Conservation (phyloP, 2,797 vertebrate species). For the Hyperoplus immaculatus region DNA sequence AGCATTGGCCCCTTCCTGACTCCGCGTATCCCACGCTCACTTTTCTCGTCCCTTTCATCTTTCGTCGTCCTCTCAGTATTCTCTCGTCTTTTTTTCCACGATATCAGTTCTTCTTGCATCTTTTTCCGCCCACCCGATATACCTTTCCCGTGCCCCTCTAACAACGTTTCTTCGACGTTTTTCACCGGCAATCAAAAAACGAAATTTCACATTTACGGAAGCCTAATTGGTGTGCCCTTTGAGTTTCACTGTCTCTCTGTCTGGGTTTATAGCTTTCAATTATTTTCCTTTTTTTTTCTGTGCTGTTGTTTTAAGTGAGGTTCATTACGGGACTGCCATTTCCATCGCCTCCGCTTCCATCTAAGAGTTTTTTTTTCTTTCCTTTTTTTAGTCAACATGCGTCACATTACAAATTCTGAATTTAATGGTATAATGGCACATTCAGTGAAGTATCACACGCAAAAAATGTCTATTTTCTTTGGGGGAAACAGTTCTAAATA, state of each 20-base stretch:
- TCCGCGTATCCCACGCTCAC: conserved; percentile 22
- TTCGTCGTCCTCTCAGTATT: conserved; percentile 35
- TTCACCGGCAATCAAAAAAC: conserved; percentile 46
- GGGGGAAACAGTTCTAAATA: not conserved
- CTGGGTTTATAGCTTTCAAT: conserved; percentile 51
- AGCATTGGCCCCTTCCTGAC: conserved; percentile 6
- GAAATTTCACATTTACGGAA: conserved; percentile 48
- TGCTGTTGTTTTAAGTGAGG: conserved; percentile 44
- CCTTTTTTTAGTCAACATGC: conserved; percentile 24
- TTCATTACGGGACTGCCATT: conserved; percentile 43
- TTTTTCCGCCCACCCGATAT: conserved; percentile 30
- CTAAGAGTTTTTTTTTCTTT: not conserved
- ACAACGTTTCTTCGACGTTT: conserved; percentile 26
- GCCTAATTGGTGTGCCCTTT: conserved; percentile 60
- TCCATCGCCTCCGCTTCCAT: conserved; percentile 18
- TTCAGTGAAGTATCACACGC: not conserved
- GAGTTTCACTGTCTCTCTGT: conserved; percentile 12
- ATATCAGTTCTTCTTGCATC: conserved; percentile 28
- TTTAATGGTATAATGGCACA: not conserved
- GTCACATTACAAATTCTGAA: conserved; percentile 30
- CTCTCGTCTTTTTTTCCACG: conserved; percentile 19
- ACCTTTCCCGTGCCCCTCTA: conserved; percentile 2
- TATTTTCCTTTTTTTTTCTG: conserved; percentile 45
- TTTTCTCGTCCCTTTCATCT: conserved; percentile 26
- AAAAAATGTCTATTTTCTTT: not conserved